phyloP scores from a whole-genome alignment of 2,797 vertebrate genomes.

The Gallinago solitaria region DNA sequence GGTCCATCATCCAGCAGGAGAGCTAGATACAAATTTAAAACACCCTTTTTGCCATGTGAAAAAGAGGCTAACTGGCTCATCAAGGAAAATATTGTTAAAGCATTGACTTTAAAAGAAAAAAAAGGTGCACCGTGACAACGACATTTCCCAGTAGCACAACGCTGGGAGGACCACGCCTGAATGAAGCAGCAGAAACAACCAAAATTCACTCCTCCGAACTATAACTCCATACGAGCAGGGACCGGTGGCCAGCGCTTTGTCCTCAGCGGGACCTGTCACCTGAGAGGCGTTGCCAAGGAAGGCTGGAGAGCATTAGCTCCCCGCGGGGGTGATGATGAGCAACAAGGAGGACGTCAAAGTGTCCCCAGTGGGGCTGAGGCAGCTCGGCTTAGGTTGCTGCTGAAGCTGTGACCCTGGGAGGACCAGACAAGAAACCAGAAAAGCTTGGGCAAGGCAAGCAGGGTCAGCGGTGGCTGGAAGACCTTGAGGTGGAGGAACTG shows the following conservation, averaged over 20 bases:
- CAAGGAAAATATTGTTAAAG: not conserved
- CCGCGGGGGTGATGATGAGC: not conserved
- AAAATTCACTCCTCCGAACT: not conserved
- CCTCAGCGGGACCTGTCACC: not conserved
- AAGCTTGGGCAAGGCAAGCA: not conserved
- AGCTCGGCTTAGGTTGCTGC: not conserved
- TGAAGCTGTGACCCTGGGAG: not conserved
- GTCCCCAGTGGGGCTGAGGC: not conserved
- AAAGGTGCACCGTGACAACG: not conserved
- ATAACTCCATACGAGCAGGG: not conserved
- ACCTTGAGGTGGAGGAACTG: not conserved
- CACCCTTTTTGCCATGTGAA: not conserved
- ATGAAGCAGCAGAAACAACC: not conserved
- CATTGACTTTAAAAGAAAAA: not conserved
- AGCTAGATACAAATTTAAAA: not conserved
- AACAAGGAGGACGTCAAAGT: fast-evolving
- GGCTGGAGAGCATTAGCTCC: not conserved
- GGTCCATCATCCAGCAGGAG: fast-evolving
- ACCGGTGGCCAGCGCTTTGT: not conserved
- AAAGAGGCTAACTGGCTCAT: not conserved
- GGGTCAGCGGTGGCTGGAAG: not conserved
- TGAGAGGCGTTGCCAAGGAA: not conserved
- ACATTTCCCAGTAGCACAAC: not conserved
- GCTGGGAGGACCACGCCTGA: not conserved
- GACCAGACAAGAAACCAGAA: not conserved